A percentile compares a stretch with the other conserved stretches of the same genome.
Conservation (phyloP, 2,888 invertebrate species). For the Arge pagana region DNA sequence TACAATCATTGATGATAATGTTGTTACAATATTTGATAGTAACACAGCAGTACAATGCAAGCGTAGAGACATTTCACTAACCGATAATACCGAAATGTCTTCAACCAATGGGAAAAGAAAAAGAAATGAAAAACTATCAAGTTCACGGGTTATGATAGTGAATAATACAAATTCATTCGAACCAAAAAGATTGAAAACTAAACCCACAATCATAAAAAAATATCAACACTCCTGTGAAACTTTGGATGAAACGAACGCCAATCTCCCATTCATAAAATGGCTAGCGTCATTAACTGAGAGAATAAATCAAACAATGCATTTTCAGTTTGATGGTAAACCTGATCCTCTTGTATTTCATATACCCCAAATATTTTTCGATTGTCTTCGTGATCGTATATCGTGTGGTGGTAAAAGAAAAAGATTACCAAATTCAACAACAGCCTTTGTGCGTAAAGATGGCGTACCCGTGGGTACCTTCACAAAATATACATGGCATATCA, state of each 20-base stretch:
- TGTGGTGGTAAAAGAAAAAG: conserved; percentile 66
- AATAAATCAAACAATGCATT: conserved; percentile 76
- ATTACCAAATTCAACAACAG: conserved; percentile 68
- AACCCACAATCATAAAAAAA: conserved; percentile 46
- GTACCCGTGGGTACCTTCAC: conserved; percentile 70
- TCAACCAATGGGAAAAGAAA: conserved; percentile 44
- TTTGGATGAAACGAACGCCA: conserved; percentile 50
- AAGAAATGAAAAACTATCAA: conserved; percentile 44
- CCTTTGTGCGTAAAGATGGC: conserved; percentile 64
- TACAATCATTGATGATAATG: conserved; percentile 33
- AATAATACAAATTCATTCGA: conserved; percentile 50
- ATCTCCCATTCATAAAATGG: conserved; percentile 70
- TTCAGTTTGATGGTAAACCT: conserved; percentile 69
- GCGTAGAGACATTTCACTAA: conserved; percentile 26
- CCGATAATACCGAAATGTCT: conserved; percentile 7
- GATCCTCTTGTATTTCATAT: conserved; percentile 73
- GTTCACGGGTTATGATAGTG: conserved; percentile 32
- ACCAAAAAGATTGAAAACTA: conserved; percentile 45
- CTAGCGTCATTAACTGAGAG: conserved; percentile 76
- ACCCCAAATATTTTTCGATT: conserved; percentile 73
- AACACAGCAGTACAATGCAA: conserved; percentile 35
- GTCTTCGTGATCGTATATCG: conserved; percentile 73
- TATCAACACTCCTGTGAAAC: conserved; percentile 45
- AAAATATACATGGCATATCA: conserved; percentile 75
- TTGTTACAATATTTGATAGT: conserved; percentile 40